Evolutionary conservation across 1,140 invertebrate species (phyloP).

Genomic region (Caenorhabditis inopinata): DNA sequence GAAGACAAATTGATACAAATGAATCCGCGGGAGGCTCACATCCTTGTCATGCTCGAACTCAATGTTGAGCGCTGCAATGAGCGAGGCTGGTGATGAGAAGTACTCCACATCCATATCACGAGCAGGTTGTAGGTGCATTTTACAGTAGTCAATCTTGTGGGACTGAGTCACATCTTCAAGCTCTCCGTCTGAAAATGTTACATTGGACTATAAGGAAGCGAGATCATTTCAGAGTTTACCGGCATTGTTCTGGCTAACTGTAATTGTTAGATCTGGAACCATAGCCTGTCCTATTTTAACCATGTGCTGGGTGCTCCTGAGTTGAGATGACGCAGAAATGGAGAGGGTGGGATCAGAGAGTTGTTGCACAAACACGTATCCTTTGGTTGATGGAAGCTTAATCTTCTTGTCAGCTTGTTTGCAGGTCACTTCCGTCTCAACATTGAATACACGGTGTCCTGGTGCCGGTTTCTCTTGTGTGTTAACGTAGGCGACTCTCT

Average conservation of each 20-base stretch:
- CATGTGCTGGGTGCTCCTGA: conserved; percentile 50
- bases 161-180: conserved; percentile 54
- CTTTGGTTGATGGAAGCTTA: conserved; percentile 48
- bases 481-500: conserved; percentile 57
- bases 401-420: conserved; percentile 38
- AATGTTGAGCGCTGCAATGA: conserved; percentile 61
- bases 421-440: conserved; percentile 52
- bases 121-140: conserved; percentile 60
- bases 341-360: conserved; percentile 44
- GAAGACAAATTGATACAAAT: background rate
- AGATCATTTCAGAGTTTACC: background rate
- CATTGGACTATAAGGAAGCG: background rate
- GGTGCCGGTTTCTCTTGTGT: conserved; percentile 24
- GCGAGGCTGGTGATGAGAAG: conserved; percentile 61
- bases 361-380: conserved; percentile 52
- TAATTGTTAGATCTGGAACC: conserved; percentile 61
- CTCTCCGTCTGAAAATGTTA: conserved; percentile 52
- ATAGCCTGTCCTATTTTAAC: conserved; percentile 59
- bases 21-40: conserved; percentile 10
- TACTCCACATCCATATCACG: conserved; percentile 66
- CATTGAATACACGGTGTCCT: conserved; percentile 52
- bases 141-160: conserved; percentile 61
- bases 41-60: conserved; percentile 65
- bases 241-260: conserved; percentile 51
- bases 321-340: conserved; percentile 55